These are phyloP conservation scores for Drosophila ironensis DNA, from an alignment of 1,140 invertebrate genomes.

Conservation along the genomic window DNA sequence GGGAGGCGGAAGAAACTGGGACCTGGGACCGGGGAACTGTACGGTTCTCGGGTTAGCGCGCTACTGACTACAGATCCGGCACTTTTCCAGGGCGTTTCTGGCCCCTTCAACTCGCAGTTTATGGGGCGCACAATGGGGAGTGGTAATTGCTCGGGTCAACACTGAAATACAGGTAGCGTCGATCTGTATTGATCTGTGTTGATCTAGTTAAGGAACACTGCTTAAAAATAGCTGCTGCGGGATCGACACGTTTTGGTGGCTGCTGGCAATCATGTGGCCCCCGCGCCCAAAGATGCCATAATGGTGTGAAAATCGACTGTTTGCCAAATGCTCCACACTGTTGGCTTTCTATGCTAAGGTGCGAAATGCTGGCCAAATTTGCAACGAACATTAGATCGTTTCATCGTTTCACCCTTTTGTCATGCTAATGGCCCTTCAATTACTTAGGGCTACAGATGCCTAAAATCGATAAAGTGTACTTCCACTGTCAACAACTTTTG, in stretches of 20 bases:
- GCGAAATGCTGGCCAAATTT: constrained; percentile 69
- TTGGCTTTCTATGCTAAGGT: constrained; percentile 42
- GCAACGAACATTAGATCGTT: constrained; percentile 45
- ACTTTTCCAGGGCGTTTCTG: constrained; percentile 7
- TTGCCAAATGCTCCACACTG: constrained; percentile 44
- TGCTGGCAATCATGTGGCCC: constrained; percentile 41
- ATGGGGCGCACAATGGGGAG: constrained; percentile 11
- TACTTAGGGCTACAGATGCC: not conserved
- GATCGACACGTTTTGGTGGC: constrained; percentile 16
- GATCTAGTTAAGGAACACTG: constrained; percentile 65
- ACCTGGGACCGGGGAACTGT: constrained; percentile 43
- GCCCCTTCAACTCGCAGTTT: constrained; percentile 6
- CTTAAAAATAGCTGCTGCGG: constrained; percentile 62
- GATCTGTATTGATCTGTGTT: too few relatives aligned
- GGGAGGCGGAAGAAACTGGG: not conserved
- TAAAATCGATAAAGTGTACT: too few relatives aligned
- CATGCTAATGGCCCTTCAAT: constrained; percentile 49
- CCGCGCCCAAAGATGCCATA: constrained; percentile 41
- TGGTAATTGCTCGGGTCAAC: constrained; percentile 58
- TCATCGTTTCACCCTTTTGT: constrained; percentile 45
- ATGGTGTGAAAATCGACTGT: constrained; percentile 62
- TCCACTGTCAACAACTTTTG: too few relatives aligned
- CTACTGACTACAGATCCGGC: constrained; percentile 33
- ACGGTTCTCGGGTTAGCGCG: constrained; percentile 35
- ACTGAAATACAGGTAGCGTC: constrained; percentile 23